Evolutionary conservation across 2,888 invertebrate species (phyloP), one percentile per base, ranked within the genome.

Genomic region (Poecilus cupreus): DNA sequence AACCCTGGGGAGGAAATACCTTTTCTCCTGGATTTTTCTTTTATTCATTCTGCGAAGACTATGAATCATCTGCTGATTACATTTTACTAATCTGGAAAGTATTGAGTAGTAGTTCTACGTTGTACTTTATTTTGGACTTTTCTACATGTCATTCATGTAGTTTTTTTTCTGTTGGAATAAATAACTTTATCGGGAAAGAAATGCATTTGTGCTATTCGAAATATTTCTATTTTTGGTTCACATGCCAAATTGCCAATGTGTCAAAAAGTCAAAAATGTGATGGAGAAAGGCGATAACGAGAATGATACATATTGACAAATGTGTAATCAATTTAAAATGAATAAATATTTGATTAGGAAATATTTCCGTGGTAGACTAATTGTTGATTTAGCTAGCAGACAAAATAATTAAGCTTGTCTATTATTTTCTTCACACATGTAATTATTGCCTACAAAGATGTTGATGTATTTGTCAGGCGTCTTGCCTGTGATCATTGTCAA

Each of bases 401-500:
- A 60, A 2, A 68, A 68, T 68, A 20, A 68, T 68, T 68, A 16
- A 20, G 1, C 18, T 10, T 32, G 37, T 68, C 37, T 10, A 24
- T 68, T 18, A 32, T 18, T 51, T 18, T 51, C 51, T 18, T 51
- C 16, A 51, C 32, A 32, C 37, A 13, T 26, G 37, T 64, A 64
- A 32, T 37, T 18, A 68, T 18, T 68, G 13, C 13, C 22, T 60
- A 70, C 70, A 39, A 13, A 10, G 3, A 43, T 72, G 72, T 72
- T 72, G 72, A 72, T 72, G 72, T 46, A n/a, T 43, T 46, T 72
- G 72, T 72, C 46, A 43, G 24, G 46, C 72, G 13, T 72, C 46
- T 72, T 72, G 51, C n/a, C 20, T 75, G 75, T 51, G 51, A 64
- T 54, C 68, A 78, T 68, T 78, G 78, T 68, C 78, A 78, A 78